phyloP scores from a whole-genome alignment of 1,140 invertebrate species.

The Drosophila setifemur region DNA sequence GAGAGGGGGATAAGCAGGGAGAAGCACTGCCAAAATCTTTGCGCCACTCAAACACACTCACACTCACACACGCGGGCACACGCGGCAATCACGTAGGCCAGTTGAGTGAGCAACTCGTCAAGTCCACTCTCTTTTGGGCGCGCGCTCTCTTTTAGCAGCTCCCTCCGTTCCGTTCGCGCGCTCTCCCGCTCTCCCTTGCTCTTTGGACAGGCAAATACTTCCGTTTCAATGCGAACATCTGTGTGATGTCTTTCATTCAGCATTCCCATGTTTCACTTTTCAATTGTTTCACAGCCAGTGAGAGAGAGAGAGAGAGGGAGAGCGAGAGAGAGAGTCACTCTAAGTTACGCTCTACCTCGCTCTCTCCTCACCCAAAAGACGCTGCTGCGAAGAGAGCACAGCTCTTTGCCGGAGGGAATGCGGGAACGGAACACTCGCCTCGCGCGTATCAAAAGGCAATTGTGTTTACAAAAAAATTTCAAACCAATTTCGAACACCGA shows the following conservation, averaged over 20 bases:
- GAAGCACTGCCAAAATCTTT: slow-evolving; percentile 53
- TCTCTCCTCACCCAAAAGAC: too few relatives aligned
- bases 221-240: background rate
- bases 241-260: background rate
- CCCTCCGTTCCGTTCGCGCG: slow-evolving; percentile 13
- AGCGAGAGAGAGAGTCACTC: background rate
- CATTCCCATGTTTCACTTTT: background rate
- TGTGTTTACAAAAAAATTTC: slow-evolving; percentile 1
- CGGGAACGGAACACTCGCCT: background rate
- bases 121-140: background rate
- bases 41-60: slow-evolving; percentile 21
- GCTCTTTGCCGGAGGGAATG: too few relatives aligned
- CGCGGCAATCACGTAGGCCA: slow-evolving; percentile 54
- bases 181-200: too few relatives aligned
- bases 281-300: too few relatives aligned
- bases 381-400: background rate
- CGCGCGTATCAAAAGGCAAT: background rate
- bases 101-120: background rate
- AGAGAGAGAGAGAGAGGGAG: too few relatives aligned
- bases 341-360: too few relatives aligned
- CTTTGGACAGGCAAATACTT: too few relatives aligned
- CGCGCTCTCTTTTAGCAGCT: background rate
- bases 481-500: background rate
- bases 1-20: background rate
- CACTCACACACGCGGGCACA: background rate